Evolutionary conservation across 1,140 invertebrate species (phyloP), one percentile per base, ranked within the genome.

Genomic region (Diorhabda sublineata): DNA sequence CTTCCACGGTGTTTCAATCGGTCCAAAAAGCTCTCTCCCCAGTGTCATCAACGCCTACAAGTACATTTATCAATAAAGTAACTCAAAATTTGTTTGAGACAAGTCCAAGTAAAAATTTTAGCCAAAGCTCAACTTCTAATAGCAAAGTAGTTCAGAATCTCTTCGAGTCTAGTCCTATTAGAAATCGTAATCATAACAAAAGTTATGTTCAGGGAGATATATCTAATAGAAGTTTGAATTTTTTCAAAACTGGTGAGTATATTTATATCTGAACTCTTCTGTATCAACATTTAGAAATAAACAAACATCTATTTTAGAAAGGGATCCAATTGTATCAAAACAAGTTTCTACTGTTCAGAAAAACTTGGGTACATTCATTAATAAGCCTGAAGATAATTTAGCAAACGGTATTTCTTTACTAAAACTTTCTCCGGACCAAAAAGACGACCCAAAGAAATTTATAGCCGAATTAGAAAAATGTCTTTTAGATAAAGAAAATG

Each of bases 1-100:
- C 89, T 0, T 80, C 78, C 61, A 77, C 45, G 44, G 70, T 71
- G 74, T 69, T 66, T 57, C 43, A 68, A 57, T 8, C 67, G 43
- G 6, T 42, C 76, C 47, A 41, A 45, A 52, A 62, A 43, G 8
- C 26, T 4, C 61, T 45, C n/a, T n/a, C 42, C 11, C 64, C 43
- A 61, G 62, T 42, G 42, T 8, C 47, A 8, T 52, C 47, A 2
- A 52, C 47, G n/a, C 47, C 47, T 4, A 52, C 47, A 52, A 52
- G 47, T n/a, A 3, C 47, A 3, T 52, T 52, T 52, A 52, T 52
- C 4, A n/a, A 52, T 52, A 52, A 52, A n/a, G 4, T 52, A 6
- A 4, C 47, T 52, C 47, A 52, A 52, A 52, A 52, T 52, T 52
- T 52, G n/a, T 52, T 52, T n/a, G 47, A 52, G 6, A 52, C 47